Evolutionary conservation across 2,113 vertebrate species (phyloP), one percentile per base, ranked within the genome.

Genomic region (Noturus placidus): DNA sequence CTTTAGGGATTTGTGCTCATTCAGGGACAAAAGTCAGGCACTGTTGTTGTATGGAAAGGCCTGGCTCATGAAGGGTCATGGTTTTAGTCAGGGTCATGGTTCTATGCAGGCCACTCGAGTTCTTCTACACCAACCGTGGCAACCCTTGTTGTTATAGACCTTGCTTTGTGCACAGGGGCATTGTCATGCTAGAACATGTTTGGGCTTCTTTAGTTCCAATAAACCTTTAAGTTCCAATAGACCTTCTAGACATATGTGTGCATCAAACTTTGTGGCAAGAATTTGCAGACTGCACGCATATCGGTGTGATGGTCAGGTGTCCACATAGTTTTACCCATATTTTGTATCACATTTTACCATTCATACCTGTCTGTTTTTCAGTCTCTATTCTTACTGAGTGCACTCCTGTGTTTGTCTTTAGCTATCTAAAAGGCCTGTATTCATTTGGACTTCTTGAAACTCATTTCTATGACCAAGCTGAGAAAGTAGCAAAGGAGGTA

Each of bases 401-500:
- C 42, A 25, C 46, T 57, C 20, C 14, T 89, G 42, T 82, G 25
- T 90, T 50, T 46, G 63, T 79, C 50, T 84, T 85, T 87, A 99
- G 98, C 89, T 99, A 97, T 0, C 94, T 99, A 85, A 98, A 98
- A 86, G 98, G 98, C 85, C 92, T 96, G 30, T 97, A 97, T 78
- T 93, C 98, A 19, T 99, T 99, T 38, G 98, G 98, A 50, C 93
- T 99, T 5, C 90, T 99, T 92, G 98, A 99, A 93, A 98, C 96
- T 82, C 95, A 92, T 88, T 90, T 95, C 63, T 99, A 97, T 0
- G 96, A 97, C 87, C 94, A 93, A 91, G 98, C 97, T 42, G 95
- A 97, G 90, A 95, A 97, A 92, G 92, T 96, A 11, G 98, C 97
- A 86, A 96, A 74, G 92, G 97, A 99, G 96, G 98, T 99, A 92